Conservation (phyloP, 2,888 invertebrate genomes). For the Azorinus chamasolen region DNA sequence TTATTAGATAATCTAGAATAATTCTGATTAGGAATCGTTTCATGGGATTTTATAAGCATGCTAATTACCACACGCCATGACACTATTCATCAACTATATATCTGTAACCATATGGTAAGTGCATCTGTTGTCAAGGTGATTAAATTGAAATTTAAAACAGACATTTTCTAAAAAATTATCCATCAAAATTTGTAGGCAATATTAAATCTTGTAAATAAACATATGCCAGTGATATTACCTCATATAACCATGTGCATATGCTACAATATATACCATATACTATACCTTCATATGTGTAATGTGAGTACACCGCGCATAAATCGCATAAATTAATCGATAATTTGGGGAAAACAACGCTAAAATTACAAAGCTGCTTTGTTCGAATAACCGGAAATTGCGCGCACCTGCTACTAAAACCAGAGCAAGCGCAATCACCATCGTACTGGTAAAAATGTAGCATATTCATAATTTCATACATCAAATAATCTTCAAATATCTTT, state of each 20-base stretch:
- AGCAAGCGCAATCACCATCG: background rate
- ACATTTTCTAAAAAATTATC: constrained; percentile 10
- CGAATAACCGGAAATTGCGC: constrained; percentile 64
- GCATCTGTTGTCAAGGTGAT: constrained; percentile 32
- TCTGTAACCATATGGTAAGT: background rate
- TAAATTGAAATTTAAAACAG: constrained; percentile 2
- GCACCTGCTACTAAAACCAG: constrained; percentile 47
- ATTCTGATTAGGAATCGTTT: no score
- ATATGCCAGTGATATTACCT: background rate
- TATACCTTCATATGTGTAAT: constrained; percentile 62
- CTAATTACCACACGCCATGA: no score
- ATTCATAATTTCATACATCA: no score
- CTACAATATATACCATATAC: constrained; percentile 12
- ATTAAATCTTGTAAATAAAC: no score
- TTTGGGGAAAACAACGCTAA: constrained; percentile 65
- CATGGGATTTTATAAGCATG: no score
- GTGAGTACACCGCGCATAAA: constrained; percentile 39
- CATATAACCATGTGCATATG: constrained; percentile 21
- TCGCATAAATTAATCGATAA: constrained; percentile 61
- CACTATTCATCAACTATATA: no score
- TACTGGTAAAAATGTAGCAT: no score
- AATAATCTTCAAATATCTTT: no score
- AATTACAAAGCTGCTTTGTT: constrained; percentile 66
- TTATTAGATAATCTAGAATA: no score
- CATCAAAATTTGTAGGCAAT: background rate